phyloP scores from a whole-genome alignment of 2,888 invertebrate species.

The Sesia apiformis region DNA sequence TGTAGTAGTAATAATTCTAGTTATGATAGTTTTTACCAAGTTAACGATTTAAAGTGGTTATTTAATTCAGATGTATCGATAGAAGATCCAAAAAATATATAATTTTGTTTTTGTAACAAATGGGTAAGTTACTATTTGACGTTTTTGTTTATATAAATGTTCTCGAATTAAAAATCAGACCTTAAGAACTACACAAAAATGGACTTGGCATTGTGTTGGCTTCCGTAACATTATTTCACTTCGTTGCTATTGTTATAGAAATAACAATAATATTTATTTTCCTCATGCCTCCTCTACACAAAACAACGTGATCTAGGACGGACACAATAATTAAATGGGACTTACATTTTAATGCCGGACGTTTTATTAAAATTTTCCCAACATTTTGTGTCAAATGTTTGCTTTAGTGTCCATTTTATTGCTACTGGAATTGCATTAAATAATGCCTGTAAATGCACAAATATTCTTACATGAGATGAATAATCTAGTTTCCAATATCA shows the following conservation, averaged over 20 bases:
- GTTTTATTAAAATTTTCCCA: conserved; percentile 10
- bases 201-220: too few species aligned
- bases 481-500: neutral
- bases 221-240: too few species aligned
- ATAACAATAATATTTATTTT: neutral
- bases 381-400: neutral
- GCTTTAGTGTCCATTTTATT: neutral
- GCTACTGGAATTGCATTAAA: neutral
- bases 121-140: too few species aligned
- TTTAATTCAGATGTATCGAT: too few species aligned
- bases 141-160: too few species aligned
- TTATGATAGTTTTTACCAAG: too few species aligned
- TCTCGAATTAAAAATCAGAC: too few species aligned
- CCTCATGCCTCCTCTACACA: conserved; percentile 2
- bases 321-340: conserved; percentile 21
- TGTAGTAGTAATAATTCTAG: too few species aligned
- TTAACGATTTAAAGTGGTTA: too few species aligned
- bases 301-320: conserved; percentile 3
- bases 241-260: neutral
- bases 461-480: neutral
- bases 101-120: too few species aligned
- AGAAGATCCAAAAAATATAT: too few species aligned
- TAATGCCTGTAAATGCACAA: neutral
- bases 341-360: conserved; percentile 15
- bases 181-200: too few species aligned